Base-by-base conservation (phyloP, 2,113 vertebrate genomes). In the Xiphias gladius region DNA sequence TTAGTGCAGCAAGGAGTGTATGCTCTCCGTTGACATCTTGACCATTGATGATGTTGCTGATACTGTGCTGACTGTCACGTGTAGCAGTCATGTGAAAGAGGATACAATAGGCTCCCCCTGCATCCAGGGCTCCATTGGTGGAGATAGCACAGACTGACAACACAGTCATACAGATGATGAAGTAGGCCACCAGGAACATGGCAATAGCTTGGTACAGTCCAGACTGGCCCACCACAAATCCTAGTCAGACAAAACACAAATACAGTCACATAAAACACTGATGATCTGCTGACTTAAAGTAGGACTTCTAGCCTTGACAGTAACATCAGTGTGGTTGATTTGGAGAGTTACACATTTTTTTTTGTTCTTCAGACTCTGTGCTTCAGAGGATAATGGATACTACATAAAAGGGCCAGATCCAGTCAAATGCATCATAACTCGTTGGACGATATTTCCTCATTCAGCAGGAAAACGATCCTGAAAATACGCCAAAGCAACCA, bases 61-160 rank as follows among this genome's bases (percentile, higher is more conserved):
- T 19, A 19, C n/a, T 14, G 43, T n/a, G 2, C 43, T 58, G 59
- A 79, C 72, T 24, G 57, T 70, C 37, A 24, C 46, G 4, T 76
- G 75, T 50, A 28, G 17, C 10, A 16, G 32, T 72, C 54, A 68
- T 37, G 22, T 71, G 69, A 77, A 57, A 9, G 12, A 96, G 96
- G 96, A 97, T 98, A 98, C 97, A 97, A 84, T 98, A 98, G 43
- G 97, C 97, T 73, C 97, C 97, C 2, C 97, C 97, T 0, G 97
- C 97, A 24, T 98, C 97, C 91, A 98, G 92, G 0, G 97, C 97
- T 73, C 97, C 97, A 0, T 97, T 98, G 88, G 97, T 98, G 48
- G 97, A 98, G 37, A 98, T 97, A 73, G 97, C 97, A 24, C 97
- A 98, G 41, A 98, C 95, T 0, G 97, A 98, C 37, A 98, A 92